Evolutionary conservation across 2,113 vertebrate species (phyloP), one percentile per base, ranked within the genome.

Genomic region (Andinoacara biseriatus): DNA sequence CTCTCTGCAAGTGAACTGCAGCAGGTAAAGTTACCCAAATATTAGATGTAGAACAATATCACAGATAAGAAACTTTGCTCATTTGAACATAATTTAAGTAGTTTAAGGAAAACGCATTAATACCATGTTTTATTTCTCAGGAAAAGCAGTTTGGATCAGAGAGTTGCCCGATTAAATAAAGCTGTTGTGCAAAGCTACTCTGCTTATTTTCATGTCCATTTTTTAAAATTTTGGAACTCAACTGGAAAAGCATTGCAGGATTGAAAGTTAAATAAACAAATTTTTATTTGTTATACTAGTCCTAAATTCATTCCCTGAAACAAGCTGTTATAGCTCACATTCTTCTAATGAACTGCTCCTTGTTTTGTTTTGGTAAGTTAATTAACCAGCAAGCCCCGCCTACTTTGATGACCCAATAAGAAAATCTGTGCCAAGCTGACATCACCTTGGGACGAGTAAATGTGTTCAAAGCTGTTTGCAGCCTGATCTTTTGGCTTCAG

Each of bases 1-100:
- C 60, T 67, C 43, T 95, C 93, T 78, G 88, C 93, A 5, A 82
- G 57, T 1, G 96, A 99, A 76, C 93, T 99, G 17, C 80, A 63
- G 83, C 94, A 94, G 95, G 97, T 98, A 87, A 20, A 10, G 22
- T 59, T 18, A n/a, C 3, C 67, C 10, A 0, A 0, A 14, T 9
- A 54, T 18, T 52, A 52, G 26, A 72, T 54, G 8, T 0, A 52
- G 18, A 31, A 8, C 22, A 9, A 40, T 74, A n/a, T 76, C 1
- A 10, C 6, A 10, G 14, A 52, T 57, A 10, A 6, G 38, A 56
- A n/a, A 33, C n/a, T 49, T 10, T 76, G 33, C 14, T 5, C 2
- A 46, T 6, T 74, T 56, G 3, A 33, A 59, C 17, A 58, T 35
- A 35, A 60, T 69, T 69, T 18, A 69, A 17, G 22, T 69, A 20